Percentiles rank a stretch among this genome's conserved stretches.
phyloP scores from a whole-genome alignment of 2,888 invertebrate genomes.

The Omphaloscelis lunosa region DNA sequence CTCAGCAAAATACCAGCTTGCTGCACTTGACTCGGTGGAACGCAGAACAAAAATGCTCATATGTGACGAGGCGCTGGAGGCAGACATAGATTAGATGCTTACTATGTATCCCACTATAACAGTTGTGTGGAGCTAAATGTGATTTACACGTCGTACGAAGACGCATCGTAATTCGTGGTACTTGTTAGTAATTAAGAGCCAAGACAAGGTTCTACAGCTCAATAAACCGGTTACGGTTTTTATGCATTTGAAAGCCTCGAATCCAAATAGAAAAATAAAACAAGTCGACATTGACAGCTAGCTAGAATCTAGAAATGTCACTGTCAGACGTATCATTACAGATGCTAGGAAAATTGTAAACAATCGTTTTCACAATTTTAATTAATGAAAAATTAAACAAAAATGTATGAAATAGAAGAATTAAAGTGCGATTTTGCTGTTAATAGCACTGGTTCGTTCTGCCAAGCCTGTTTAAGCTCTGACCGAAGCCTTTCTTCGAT shows the following conservation, averaged over 20 bases:
- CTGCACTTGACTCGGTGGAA: no score
- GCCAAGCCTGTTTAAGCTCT: constrained; percentile 52
- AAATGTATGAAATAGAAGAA: constrained; percentile 34
- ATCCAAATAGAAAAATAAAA: neutral
- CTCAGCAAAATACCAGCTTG: no score
- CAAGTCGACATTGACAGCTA: neutral
- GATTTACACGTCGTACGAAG: neutral
- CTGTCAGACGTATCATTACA: neutral
- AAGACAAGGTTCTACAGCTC: neutral
- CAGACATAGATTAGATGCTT: no score
- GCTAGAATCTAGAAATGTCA: neutral
- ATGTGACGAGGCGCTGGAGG: no score
- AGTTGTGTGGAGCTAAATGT: no score
- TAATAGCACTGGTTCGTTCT: constrained; percentile 16
- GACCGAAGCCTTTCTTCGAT: constrained; percentile 40
- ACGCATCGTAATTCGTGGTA: neutral
- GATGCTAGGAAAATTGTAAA: constrained; percentile 26
- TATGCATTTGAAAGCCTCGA: neutral
- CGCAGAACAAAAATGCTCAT: no score
- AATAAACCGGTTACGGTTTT: constrained; percentile 15
- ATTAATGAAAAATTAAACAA: neutral
- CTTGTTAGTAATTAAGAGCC: neutral
- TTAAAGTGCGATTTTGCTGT: constrained; percentile 10
- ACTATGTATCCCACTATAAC: no score
- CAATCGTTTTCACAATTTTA: constrained; percentile 8